Evolutionary conservation across 2,113 vertebrate species (phyloP), one percentile per base, ranked within the genome.

Genomic region (Rhagologus leucostigma): DNA sequence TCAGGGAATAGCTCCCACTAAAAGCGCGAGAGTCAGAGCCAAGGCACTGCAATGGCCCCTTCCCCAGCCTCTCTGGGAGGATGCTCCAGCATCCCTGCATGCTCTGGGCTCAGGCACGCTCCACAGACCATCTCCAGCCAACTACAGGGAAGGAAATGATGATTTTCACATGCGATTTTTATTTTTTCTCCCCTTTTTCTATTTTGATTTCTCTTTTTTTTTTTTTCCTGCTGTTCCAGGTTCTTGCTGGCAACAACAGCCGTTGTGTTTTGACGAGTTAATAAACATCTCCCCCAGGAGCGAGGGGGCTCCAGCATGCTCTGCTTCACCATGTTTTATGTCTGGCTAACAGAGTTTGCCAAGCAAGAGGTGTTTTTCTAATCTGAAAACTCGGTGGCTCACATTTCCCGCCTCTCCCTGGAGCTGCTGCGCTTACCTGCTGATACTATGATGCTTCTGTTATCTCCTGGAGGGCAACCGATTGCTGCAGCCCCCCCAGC

Each of bases 261-360:
- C 27, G 1, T 57, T 78, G 18, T 92, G 55, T 91, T 95, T 87
- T 95, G 94, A 95, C 7, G 44, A 96, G 94, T 95, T 96, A 96
- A 97, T 96, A 95, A 96, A 95, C 84, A 63, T 94, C 73, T 93
- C 94, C 73, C 93, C 56, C 2, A 41, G 87, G 95, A 92, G 64
- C 0, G 0, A 62, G 47, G 65, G 47, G 84, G 91, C 80, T 95
- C 37, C 64, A 55, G 89, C 86, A 41, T 44, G 83, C 91, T 95
- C 89, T 68, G 91, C 91, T 89, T 91, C 89, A 26, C 89, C 7
- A 4, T 78, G 89, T 81, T 93, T 75, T 47, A 67, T 3, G 11
- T 88, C 89, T 92, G 86, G 69, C 92, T 93, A 77, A 37, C 69
- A 74, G 71, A 67, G 71, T 91, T 75, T 95, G 76, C 64, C 3